A percentile compares a stretch with the other conserved stretches of the same genome.
These are phyloP conservation scores for Semaprochilodus insignis DNA, from an alignment of 2,797 vertebrate genomes.

Conservation along the genomic window DNA sequence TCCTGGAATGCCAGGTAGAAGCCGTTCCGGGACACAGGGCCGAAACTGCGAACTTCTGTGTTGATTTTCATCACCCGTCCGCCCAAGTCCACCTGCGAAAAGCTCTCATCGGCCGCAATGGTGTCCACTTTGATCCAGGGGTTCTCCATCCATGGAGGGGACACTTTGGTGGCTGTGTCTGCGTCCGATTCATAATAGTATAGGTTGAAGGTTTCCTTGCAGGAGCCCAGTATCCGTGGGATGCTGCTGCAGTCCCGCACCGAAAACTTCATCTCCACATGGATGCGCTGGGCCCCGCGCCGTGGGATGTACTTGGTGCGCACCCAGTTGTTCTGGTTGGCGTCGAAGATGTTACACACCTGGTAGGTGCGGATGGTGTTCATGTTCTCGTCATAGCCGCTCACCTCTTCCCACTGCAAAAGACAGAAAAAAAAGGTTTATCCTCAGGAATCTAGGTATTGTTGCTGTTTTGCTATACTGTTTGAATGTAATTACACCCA, in stretches of 20 bases:
- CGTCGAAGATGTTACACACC: conserved; percentile 97
- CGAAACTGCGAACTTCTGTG: conserved; percentile 96
- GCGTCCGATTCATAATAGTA: conserved; percentile 94
- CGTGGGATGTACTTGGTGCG: conserved; percentile 95
- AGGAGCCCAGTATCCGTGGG: conserved; percentile 95
- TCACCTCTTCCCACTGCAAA: conserved; percentile 98
- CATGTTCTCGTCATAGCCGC: conserved; percentile 98
- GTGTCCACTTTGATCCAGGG: conserved; percentile 99
- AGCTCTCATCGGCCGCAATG: conserved; percentile 96
- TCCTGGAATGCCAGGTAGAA: conserved; percentile 92
- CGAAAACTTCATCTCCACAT: conserved; percentile 99
- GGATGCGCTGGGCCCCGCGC: conserved; percentile 92
- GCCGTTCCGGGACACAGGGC: conserved; percentile 90
- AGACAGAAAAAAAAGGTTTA: neutral
- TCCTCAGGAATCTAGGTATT: no score
- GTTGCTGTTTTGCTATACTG: no score
- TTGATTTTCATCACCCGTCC: conserved; percentile 99
- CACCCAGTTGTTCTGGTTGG: conserved; percentile 99
- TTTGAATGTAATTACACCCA: no score
- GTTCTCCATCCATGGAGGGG: conserved; percentile 98
- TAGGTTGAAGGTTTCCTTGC: conserved; percentile 98
- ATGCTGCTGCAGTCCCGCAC: conserved; percentile 99
- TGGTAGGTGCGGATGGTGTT: conserved; percentile 99
- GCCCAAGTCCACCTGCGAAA: conserved; percentile 96
- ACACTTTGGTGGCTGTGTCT: conserved; percentile 89